These are phyloP conservation scores for Pygocentrus nattereri DNA, from an alignment of 2,797 vertebrate species.

Conservation along the genomic window DNA sequence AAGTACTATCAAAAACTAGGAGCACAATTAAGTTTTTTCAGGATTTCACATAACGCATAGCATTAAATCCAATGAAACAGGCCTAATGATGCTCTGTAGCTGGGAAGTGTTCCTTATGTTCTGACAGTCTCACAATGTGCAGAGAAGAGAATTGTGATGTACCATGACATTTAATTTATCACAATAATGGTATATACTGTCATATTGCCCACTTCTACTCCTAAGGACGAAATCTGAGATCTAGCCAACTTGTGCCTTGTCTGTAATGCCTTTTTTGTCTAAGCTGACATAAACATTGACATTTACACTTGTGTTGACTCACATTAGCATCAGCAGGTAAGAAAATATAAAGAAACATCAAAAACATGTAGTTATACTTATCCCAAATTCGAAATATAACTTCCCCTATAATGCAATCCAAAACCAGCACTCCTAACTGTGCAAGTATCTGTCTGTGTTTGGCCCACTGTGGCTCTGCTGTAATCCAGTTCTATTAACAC, in stretches of 20 bases:
- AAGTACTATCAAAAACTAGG: too few species aligned
- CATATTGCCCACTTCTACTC: too few species aligned
- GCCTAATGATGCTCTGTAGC: too few species aligned
- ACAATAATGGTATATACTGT: too few species aligned
- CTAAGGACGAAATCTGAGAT: not conserved
- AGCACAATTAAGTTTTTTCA: too few species aligned
- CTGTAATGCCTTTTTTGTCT: not conserved
- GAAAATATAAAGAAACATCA: not conserved
- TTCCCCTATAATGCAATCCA: not conserved
- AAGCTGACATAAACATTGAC: not conserved
- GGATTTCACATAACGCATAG: too few species aligned
- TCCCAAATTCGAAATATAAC: not conserved
- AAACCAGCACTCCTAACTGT: conserved; percentile 26
- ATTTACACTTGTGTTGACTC: not conserved
- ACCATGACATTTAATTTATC: too few species aligned
- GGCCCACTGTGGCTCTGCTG: conserved; percentile 42
- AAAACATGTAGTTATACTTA: not conserved
- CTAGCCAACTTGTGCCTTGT: not conserved
- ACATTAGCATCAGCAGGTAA: not conserved
- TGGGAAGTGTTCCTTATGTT: too few species aligned
- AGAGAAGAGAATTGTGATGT: too few species aligned
- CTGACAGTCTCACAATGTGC: too few species aligned
- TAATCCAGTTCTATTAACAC: conserved; percentile 65
- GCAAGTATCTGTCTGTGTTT: conserved; percentile 42
- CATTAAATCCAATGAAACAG: too few species aligned